These are phyloP conservation scores for Saguinus imperator DNA, from an alignment of 2,113 vertebrate genomes.

Conservation along the genomic window DNA sequence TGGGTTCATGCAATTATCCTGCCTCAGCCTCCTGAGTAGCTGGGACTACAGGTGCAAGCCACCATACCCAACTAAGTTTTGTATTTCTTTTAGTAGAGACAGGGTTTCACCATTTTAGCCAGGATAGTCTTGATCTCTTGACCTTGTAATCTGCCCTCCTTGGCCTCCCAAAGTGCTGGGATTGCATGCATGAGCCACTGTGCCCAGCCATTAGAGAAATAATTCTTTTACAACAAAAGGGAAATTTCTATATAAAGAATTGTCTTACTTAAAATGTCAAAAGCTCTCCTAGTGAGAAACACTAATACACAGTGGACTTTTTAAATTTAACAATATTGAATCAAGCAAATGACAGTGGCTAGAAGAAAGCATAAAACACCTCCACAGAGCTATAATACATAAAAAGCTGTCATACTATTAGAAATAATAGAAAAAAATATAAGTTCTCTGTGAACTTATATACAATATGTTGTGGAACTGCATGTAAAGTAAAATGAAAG, in stretches of 20 bases:
- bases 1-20: too few species aligned
- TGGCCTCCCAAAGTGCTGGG: too few species aligned
- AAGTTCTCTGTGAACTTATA: not conserved
- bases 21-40: too few species aligned
- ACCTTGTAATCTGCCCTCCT: too few species aligned
- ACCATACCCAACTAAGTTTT: too few species aligned
- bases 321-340: not conserved
- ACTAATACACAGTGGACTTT: not conserved
- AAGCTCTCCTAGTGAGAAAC: not conserved
- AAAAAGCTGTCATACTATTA: not conserved
- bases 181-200: too few species aligned
- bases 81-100: too few species aligned
- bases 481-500: not conserved
- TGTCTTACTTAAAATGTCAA: not conserved
- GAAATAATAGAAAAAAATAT: not conserved
- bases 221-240: not conserved
- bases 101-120: too few species aligned
- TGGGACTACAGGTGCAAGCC: too few species aligned
- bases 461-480: not conserved
- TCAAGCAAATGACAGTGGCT: not conserved
- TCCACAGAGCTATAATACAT: not conserved
- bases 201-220: not conserved
- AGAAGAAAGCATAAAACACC: constrained; percentile 19
- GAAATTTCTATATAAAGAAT: not conserved
- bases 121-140: too few species aligned